Base-by-base conservation (phyloP, 2,888 invertebrate species). In the Nudaria mundana region DNA sequence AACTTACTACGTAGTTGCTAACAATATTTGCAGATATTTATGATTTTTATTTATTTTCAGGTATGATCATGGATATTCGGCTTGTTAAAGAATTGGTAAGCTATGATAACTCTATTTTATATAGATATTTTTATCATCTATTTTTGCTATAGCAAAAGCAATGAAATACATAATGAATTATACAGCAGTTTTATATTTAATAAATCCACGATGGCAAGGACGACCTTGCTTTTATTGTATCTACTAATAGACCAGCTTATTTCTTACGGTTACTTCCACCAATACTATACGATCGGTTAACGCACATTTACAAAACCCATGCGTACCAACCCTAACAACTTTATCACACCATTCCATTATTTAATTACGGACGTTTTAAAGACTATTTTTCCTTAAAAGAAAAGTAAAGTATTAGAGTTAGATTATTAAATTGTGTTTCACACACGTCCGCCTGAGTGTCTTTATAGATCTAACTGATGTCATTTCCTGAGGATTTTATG, bases 361-460 rank as follows among this genome's bases (percentile, higher is more conserved):
- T 59, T 61, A 64, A 70, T 68, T 65, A 68, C 42, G 44, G 38
- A 57, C 52, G 59, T 55, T 58, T 58, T 56, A 53, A 56, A 55
- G 50, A 30, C 54, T 44, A 49, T 49, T 62, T 63, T 55, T 51
- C 38, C 10, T 32, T 40, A 35, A 43, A 54, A 40, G 31, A 48
- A 51, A 44, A 38, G 48, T 49, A 28, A 48, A 41, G 47, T 56
- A 57, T 57, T 18, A 62, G 59, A 55, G 53, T 56, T 56, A 57
- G 18, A 4, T 76, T 75, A 79, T 79, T 71, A 68, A 72, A 75
- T 79, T 78, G 70, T 56, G 45, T 50, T 52, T 47, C 53, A 61
- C 76, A 66, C 68, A 68, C 67, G 71, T 70, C 58, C 56, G 52
- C 56, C 22, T 53, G 70, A 74, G 66, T 63, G 71, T 57, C 63